A percentile compares a stretch with the other conserved stretches of the same genome.
Evolutionary conservation across 2,797 vertebrate genomes (phyloP).

Genomic region (Ptychobarbus kaznakovi): DNA sequence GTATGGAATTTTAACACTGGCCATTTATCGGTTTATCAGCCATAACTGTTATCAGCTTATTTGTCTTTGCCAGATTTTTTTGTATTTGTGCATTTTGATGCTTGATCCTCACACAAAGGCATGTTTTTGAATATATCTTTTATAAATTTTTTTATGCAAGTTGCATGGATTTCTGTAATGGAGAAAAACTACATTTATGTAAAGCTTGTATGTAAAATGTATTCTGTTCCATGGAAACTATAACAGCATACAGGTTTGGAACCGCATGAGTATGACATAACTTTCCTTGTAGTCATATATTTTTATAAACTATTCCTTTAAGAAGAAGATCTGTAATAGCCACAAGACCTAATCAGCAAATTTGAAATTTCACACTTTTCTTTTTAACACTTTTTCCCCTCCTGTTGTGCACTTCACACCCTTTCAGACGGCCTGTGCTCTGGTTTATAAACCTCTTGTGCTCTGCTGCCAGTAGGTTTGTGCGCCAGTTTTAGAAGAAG

Average conservation of each 20-base stretch:
- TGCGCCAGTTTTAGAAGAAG: slow-evolving; percentile 22
- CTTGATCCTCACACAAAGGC: not conserved
- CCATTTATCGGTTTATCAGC: not conserved
- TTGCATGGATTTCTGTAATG: not conserved
- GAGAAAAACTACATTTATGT: not conserved
- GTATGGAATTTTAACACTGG: not conserved
- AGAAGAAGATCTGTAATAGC: not conserved
- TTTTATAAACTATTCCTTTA: not conserved
- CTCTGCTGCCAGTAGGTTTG: slow-evolving; percentile 3
- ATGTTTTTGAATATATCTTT: not conserved
- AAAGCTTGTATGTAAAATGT: not conserved
- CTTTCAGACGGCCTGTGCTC: not conserved
- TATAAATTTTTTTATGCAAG: not conserved
- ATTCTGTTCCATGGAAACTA: not conserved
- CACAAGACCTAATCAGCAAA: not conserved
- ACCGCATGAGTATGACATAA: not conserved
- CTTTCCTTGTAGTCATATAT: not conserved
- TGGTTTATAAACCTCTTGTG: slow-evolving; percentile 3
- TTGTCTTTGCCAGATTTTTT: not conserved
- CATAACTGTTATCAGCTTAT: not conserved
- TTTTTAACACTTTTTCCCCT: not conserved
- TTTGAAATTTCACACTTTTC: not conserved
- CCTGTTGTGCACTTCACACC: not conserved
- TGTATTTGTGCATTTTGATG: not conserved
- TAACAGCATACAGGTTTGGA: not conserved